A percentile compares a stretch with the other conserved stretches of the same genome.
Evolutionary conservation across 2,888 invertebrate genomes (phyloP).

Genomic region (Drosophila birchii): DNA sequence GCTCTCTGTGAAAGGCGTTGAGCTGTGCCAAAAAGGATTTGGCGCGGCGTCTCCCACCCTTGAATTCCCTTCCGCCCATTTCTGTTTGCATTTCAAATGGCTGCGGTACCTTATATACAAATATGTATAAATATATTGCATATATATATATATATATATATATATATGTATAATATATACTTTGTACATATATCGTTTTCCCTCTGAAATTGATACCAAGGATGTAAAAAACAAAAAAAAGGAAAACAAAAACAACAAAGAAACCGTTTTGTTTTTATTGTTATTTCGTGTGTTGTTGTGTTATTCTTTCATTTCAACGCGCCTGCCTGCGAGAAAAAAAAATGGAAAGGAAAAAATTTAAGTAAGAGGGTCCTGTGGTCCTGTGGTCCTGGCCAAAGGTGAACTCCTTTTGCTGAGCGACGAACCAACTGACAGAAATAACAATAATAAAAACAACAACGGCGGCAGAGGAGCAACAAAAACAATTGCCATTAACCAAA

Average conservation of each 20-base stretch:
- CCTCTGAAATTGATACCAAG: conserved; percentile 38
- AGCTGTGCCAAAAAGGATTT: conserved; percentile 81
- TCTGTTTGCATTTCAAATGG: conserved; percentile 32
- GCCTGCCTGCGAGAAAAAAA: conserved; percentile 37
- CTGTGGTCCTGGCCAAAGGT: conserved; percentile 30
- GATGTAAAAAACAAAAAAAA: neutral
- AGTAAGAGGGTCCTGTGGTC: neutral
- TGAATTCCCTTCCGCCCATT: neutral
- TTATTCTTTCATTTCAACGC: conserved; percentile 80
- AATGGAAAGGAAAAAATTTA: neutral
- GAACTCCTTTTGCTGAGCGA: conserved; percentile 58
- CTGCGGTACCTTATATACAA: conserved; percentile 17
- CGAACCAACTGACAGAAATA: conserved; percentile 69
- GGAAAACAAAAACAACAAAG: neutral
- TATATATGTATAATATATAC: neutral
- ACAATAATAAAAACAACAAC: conserved; percentile 41
- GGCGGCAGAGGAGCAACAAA: conserved; percentile 19
- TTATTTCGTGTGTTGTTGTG: conserved; percentile 55
- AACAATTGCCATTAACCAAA: conserved; percentile 41
- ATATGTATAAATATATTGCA: conserved; percentile 2
- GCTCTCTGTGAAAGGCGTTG: conserved; percentile 60
- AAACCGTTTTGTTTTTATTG: conserved; percentile 45
- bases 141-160: neutral
- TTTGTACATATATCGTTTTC: neutral
- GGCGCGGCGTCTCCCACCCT: conserved; percentile 38